These are phyloP conservation scores for Agrotis puta DNA, from an alignment of 2,888 invertebrate species.

Conservation along the genomic window DNA sequence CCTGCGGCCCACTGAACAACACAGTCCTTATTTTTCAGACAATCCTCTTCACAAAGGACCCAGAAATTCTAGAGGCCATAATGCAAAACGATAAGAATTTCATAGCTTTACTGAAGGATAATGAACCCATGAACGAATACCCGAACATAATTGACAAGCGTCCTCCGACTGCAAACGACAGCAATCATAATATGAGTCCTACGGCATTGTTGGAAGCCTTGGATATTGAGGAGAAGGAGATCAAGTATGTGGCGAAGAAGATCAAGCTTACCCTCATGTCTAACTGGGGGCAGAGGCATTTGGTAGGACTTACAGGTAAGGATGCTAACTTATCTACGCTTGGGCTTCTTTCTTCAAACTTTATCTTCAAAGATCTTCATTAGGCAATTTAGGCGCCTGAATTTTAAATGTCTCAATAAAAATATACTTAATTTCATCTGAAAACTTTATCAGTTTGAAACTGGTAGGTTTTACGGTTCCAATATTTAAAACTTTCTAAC, in stretches of 20 bases:
- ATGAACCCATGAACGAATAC: slow-evolving; percentile 76
- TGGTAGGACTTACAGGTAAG: slow-evolving; percentile 91
- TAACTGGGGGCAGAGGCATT: slow-evolving; percentile 92
- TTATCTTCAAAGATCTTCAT: neutral
- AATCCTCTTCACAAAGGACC: slow-evolving; percentile 95
- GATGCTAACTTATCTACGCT: neutral
- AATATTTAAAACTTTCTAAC: no score
- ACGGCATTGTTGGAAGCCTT: slow-evolving; percentile 68
- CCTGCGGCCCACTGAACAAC: neutral
- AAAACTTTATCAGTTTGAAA: neutral
- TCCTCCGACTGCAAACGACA: slow-evolving; percentile 91
- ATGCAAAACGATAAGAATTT: slow-evolving; percentile 84
- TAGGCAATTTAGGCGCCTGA: neutral
- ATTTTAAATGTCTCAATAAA: neutral
- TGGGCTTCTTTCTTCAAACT: no score
- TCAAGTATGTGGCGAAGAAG: slow-evolving; percentile 81
- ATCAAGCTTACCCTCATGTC: slow-evolving; percentile 91
- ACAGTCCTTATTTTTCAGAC: slow-evolving; percentile 89
- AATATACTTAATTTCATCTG: neutral
- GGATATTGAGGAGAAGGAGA: slow-evolving; percentile 71
- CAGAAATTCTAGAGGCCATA: slow-evolving; percentile 92
- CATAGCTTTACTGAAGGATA: slow-evolving; percentile 84
- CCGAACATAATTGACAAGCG: slow-evolving; percentile 83
- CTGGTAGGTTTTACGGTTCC: neutral
- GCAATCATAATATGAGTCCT: slow-evolving; percentile 75